Base-by-base conservation (phyloP, 2,888 invertebrate species). In the Hypercompe scribonia region DNA sequence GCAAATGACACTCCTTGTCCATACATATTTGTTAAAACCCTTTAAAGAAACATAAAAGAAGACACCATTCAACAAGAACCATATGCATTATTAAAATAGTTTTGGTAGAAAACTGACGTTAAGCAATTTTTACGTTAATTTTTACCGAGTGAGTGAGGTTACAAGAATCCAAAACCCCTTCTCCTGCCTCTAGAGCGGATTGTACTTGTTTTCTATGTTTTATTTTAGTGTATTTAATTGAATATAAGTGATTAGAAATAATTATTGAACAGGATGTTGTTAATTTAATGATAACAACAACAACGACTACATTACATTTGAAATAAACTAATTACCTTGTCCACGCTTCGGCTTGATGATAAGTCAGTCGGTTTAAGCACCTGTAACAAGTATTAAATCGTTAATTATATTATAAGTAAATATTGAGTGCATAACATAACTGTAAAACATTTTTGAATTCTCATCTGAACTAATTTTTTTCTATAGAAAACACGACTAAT, bases 241-340 rank as follows among this genome's bases (percentile, higher is more conserved):
- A 46, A 42, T 42, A 13, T 42, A 15, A 42, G 15, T 18, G n/a
- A n/a, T n/a, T n/a, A n/a, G n/a, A n/a, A n/a, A n/a, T n/a, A n/a
- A n/a, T n/a, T n/a, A n/a, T n/a, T n/a, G n/a, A n/a, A n/a, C n/a
- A n/a, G n/a, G n/a, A n/a, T n/a, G n/a, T n/a, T n/a, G n/a, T n/a
- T n/a, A 79, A 83, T 83, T 76, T 79, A 79, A 81, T 75, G 77
- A 81, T 78, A 77, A 80, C 68, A 74, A 80, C 76, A 80, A 73
- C 80, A 78, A 79, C 79, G 83, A 81, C 74, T 81, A 79, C 85
- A 84, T 84, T 83, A 75, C 63, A 75, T 73, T 87, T 88, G n/a
- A n/a, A n/a, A n/a, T n/a, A n/a, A n/a, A n/a, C 85, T 90, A 90
- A 90, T 91, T 92, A 92, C 91, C 92, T 90, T 80, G 82, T 85